These are phyloP conservation scores for Troides oblongomaculatus DNA, from an alignment of 2,888 invertebrate genomes.

Conservation along the genomic window DNA sequence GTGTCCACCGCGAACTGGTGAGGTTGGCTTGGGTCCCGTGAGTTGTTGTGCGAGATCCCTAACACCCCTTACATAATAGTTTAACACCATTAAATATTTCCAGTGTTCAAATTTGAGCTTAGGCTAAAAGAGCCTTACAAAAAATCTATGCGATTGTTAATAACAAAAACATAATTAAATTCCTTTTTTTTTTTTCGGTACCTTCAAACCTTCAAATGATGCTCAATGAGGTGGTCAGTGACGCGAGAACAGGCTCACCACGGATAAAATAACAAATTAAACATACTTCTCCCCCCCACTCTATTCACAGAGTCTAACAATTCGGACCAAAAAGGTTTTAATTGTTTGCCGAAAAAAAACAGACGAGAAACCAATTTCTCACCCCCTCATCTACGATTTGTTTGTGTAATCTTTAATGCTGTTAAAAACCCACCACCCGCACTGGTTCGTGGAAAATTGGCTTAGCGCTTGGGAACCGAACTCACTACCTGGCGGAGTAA, in stretches of 20 bases:
- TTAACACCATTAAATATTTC: too few relatives aligned
- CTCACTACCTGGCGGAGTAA: slow-evolving; percentile 51
- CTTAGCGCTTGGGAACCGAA: slow-evolving; percentile 41
- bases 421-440: slow-evolving; percentile 57
- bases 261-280: slow-evolving; percentile 22
- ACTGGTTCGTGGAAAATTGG: slow-evolving; percentile 56
- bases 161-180: too few relatives aligned
- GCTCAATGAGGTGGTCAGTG: slow-evolving; percentile 1
- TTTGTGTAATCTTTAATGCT: slow-evolving; percentile 50
- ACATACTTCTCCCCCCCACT: slow-evolving; percentile 8
- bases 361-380: slow-evolving; percentile 38
- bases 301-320: background rate
- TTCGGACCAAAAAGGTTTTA: slow-evolving; percentile 22
- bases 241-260: slow-evolving; percentile 16
- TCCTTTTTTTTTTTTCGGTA: too few relatives aligned
- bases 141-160: too few relatives aligned
- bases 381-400: slow-evolving; percentile 43
- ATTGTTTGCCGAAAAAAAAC: slow-evolving; percentile 26
- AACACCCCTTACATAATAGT: too few relatives aligned
- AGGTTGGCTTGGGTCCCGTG: too few relatives aligned
- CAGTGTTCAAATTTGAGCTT: too few relatives aligned
- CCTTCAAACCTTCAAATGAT: background rate
- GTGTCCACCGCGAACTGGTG: too few relatives aligned
- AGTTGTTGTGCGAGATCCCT: too few relatives aligned
- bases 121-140: too few relatives aligned